Conservation (phyloP, 1,140 invertebrate genomes). For the Macrosteles quadrilineatus region DNA sequence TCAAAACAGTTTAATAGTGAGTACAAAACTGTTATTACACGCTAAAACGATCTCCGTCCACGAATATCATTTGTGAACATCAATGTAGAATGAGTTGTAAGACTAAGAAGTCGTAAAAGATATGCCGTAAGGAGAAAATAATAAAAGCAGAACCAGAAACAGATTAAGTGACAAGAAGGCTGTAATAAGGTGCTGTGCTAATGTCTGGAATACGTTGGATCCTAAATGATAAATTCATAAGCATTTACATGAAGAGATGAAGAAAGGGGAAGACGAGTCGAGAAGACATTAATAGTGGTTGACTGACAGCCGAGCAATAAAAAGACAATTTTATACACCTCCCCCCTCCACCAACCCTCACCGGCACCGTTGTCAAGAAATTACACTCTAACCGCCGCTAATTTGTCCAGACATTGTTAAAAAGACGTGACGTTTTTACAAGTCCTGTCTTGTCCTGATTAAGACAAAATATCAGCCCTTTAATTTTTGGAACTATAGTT, state of each 20-base stretch:
- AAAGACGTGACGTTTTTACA: conserved; percentile 31
- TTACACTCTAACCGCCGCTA: conserved; percentile 16
- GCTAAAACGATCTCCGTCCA: no score
- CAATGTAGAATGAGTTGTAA: no score
- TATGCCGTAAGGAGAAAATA: background rate
- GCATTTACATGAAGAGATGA: conserved; percentile 8
- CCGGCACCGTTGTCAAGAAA: background rate
- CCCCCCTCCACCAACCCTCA: background rate
- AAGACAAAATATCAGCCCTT: conserved; percentile 6
- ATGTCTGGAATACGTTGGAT: conserved; percentile 5
- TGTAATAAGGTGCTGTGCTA: conserved; percentile 9
- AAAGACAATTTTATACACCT: conserved; percentile 26
- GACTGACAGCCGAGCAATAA: conserved; percentile 21
- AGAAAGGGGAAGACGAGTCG: conserved; percentile 11
- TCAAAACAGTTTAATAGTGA: no score
- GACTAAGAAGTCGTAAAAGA: background rate
- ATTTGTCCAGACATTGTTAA: conserved; percentile 19
- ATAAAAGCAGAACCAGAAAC: background rate
- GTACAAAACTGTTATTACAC: no score
- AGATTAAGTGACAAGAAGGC: background rate
- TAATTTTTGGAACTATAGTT: no score
- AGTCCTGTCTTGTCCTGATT: conserved; percentile 2
- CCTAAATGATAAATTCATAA: conserved; percentile 24
- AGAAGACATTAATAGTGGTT: conserved; percentile 8
- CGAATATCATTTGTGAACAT: no score